A percentile compares a stretch with the other conserved stretches of the same genome.
Evolutionary conservation across 1,140 invertebrate species (phyloP).

Genomic region (Drosophila cardini): DNA sequence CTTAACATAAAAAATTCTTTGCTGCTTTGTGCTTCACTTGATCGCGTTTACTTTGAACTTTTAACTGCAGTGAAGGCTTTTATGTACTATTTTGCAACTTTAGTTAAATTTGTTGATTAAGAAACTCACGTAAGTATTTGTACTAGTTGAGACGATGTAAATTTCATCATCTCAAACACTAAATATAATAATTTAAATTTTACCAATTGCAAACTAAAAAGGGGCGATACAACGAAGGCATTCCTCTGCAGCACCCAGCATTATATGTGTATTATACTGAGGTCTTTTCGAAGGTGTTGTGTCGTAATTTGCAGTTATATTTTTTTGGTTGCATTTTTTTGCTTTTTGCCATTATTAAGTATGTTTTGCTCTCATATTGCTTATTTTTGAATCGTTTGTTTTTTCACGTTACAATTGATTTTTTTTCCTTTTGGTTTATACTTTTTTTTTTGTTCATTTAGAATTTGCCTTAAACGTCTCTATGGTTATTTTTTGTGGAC

Average conservation of each 20-base stretch:
- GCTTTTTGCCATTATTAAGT: constrained; percentile 82
- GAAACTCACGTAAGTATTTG: too few species aligned
- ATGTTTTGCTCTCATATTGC: constrained; percentile 79
- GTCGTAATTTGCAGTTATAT: constrained; percentile 78
- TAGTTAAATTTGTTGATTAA: too few species aligned
- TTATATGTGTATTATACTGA: constrained; percentile 73
- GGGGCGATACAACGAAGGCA: constrained; percentile 76
- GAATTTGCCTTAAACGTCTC: constrained; percentile 83
- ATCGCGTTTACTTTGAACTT: too few species aligned
- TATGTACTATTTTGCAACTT: too few species aligned
- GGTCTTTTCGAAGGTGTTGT: constrained; percentile 83
- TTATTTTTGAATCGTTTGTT: constrained; percentile 76
- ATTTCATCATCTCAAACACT: too few species aligned
- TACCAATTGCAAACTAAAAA: constrained; percentile 48
- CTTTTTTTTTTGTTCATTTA: constrained; percentile 79
- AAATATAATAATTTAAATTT: neutral
- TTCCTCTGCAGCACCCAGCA: constrained; percentile 76
- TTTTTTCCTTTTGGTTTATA: constrained; percentile 71
- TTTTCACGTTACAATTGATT: constrained; percentile 71
- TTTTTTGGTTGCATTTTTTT: constrained; percentile 56
- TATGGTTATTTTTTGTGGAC: constrained; percentile 82
- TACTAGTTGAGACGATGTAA: too few species aligned
- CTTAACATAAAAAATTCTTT: too few species aligned
- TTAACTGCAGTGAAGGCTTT: too few species aligned
- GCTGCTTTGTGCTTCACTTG: too few species aligned